phyloP scores from a whole-genome alignment of 2,888 invertebrate genomes.

The Yponomeuta cagnagella region DNA sequence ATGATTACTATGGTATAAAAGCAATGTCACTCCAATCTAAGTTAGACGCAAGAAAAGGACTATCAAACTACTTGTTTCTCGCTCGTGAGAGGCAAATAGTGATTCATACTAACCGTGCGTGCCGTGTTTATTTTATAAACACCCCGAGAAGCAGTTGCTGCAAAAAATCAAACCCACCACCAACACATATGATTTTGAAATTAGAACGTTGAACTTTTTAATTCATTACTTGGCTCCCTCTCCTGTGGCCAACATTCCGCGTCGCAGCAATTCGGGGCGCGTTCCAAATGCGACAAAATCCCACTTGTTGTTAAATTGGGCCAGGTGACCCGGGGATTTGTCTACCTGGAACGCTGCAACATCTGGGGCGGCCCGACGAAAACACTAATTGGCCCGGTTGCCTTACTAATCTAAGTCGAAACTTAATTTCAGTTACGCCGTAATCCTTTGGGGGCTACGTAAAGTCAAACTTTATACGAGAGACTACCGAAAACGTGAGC shows the following conservation, averaged over 20 bases:
- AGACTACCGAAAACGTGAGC: neutral
- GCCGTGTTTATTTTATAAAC: too few species aligned
- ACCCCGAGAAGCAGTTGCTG: too few species aligned
- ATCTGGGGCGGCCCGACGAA: conserved; percentile 19
- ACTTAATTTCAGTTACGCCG: conserved; percentile 57
- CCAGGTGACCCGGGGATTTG: conserved; percentile 5
- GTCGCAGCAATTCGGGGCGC: neutral
- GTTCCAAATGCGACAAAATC: neutral
- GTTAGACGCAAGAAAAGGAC: too few species aligned
- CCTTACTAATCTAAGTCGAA: conserved; percentile 62
- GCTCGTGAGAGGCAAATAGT: too few species aligned
- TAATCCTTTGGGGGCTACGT: conserved; percentile 26
- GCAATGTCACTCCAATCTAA: too few species aligned
- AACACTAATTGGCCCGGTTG: conserved; percentile 68
- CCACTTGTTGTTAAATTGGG: neutral
- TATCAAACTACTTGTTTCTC: too few species aligned
- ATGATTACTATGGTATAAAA: too few species aligned
- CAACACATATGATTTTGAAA: neutral
- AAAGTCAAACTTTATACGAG: neutral
- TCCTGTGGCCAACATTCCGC: neutral
- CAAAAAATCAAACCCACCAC: too few species aligned
- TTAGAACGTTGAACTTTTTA: neutral
- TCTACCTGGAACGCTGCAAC: conserved; percentile 7
- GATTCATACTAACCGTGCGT: too few species aligned
- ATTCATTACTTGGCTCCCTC: neutral